Base-by-base conservation (phyloP, 2,113 vertebrate species). In the Nothobranchius kuhntae region DNA sequence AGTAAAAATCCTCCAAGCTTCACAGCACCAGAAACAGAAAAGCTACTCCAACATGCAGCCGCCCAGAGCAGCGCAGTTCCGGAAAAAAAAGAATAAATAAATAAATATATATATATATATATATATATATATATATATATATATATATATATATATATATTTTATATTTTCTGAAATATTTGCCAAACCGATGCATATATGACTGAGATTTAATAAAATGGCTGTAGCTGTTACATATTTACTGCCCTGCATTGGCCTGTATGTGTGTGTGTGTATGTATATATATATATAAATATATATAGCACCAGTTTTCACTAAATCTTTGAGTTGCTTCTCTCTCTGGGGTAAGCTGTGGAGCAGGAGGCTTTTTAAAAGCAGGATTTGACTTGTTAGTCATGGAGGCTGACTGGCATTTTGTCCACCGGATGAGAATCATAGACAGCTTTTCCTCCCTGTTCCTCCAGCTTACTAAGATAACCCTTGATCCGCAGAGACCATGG, bases 391-490 rank as follows among this genome's bases (percentile, higher is more conserved):
- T 82, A 82, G 65, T 80, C 59, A 67, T 50, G 63, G 55, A 69
- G 46, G 55, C 75, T 53, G 53, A 54, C 61, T 72, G 62, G 45
- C 68, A 64, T 75, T 83, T 71, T 76, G 75, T 86, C 74, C 76
- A 59, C 44, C 9, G 36, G 50, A 69, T 77, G 61, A 71, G 57
- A 71, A 80, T 78, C 68, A 56, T 50, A 65, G 47, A 53, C 24
- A 8, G 60, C 46, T 70, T 75, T 57, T 51, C 52, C 50, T 73
- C 40, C 30, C 38, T 9, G 38, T 40, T 40, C 38, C 38, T 40
- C 38, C 38, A 24, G 61, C 51, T 68, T 70, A 75, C 81, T 78
- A 66, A 76, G 77, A 84, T 81, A 82, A 86, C 73, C 78, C 77
- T 70, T 78, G 75, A 85, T 84, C 73, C 64, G 35, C 53, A 67